These are phyloP conservation scores for Palloptera scutellata DNA, from an alignment of 2,888 invertebrate genomes.

Conservation along the genomic window DNA sequence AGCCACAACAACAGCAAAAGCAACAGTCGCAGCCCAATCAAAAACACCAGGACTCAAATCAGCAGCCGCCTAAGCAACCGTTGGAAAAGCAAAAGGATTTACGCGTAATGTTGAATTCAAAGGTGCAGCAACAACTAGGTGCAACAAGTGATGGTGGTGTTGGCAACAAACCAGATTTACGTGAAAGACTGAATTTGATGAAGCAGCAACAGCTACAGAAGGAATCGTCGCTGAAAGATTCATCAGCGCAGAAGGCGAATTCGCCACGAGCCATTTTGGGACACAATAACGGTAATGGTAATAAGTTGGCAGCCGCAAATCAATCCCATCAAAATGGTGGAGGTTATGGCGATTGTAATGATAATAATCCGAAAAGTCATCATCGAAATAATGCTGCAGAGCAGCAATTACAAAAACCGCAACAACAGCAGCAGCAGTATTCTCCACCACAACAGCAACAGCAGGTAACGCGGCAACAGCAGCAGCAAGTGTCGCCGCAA, in stretches of 20 bases:
- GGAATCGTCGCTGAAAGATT: constrained; percentile 31
- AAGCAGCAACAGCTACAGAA: constrained; percentile 30
- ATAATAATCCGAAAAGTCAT: too few species aligned
- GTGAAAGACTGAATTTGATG: constrained; percentile 34
- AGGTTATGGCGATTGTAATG: too few species aligned
- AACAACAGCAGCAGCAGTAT: too few species aligned
- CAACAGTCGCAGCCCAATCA: not conserved
- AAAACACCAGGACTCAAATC: not conserved
- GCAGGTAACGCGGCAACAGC: constrained; percentile 35
- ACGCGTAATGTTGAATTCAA: constrained; percentile 40
- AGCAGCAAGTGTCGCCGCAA: constrained; percentile 5
- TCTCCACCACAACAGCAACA: constrained; percentile 32
- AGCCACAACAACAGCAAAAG: constrained; percentile 34
- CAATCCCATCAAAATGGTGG: not conserved
- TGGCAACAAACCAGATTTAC: constrained; percentile 28
- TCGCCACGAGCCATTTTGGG: constrained; percentile 44
- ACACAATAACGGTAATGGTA: constrained; percentile 53
- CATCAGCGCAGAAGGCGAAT: constrained; percentile 32
- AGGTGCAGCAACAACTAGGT: constrained; percentile 12
- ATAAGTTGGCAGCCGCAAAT: constrained; percentile 3
- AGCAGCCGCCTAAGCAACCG: constrained; percentile 28
- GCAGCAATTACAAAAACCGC: too few species aligned
- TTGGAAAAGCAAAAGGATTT: constrained; percentile 37
- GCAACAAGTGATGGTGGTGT: constrained; percentile 16
- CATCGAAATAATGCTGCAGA: too few species aligned